phyloP scores from a whole-genome alignment of 2,797 vertebrate species.

The Diplodus puntazzo region DNA sequence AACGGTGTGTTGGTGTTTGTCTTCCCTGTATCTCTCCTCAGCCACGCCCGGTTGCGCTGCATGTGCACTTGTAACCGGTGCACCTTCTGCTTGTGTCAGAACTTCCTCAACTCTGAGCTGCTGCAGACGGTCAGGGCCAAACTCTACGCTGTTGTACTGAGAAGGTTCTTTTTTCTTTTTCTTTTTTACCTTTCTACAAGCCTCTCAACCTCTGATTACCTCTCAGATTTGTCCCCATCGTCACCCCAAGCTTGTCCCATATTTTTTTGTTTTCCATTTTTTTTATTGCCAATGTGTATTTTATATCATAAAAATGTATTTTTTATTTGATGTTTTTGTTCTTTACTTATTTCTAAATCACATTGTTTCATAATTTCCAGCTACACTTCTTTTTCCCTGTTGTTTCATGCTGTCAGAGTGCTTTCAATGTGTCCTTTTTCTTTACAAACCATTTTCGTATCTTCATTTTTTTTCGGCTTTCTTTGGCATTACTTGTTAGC shows the following conservation, averaged over 20 bases:
- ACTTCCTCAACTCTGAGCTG: constrained; percentile 99
- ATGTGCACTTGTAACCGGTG: constrained; percentile 99
- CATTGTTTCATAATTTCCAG: not conserved
- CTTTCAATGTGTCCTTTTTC: not conserved
- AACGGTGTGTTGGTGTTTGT: constrained; percentile 42
- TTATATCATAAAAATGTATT: not conserved
- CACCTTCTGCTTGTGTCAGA: constrained; percentile 99
- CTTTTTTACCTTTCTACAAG: constrained; percentile 31
- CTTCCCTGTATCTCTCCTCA: constrained; percentile 85
- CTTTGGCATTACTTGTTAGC: not conserved
- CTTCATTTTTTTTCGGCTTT: constrained; percentile 8
- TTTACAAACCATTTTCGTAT: not conserved
- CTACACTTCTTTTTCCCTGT: not conserved
- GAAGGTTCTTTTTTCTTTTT: constrained; percentile 86
- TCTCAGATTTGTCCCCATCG: not conserved
- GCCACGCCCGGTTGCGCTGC: constrained; percentile 98
- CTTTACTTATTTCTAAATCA: not conserved
- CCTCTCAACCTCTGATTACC: not conserved
- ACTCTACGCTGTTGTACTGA: constrained; percentile 96
- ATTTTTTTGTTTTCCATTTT: not conserved
- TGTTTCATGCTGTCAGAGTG: not conserved
- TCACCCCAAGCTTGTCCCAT: constrained; percentile 42
- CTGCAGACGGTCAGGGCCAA: constrained; percentile 99
- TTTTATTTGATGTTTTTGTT: not conserved
- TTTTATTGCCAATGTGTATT: not conserved